Conservation (phyloP, 2,113 vertebrate species). For the Pao palembangensis region DNA sequence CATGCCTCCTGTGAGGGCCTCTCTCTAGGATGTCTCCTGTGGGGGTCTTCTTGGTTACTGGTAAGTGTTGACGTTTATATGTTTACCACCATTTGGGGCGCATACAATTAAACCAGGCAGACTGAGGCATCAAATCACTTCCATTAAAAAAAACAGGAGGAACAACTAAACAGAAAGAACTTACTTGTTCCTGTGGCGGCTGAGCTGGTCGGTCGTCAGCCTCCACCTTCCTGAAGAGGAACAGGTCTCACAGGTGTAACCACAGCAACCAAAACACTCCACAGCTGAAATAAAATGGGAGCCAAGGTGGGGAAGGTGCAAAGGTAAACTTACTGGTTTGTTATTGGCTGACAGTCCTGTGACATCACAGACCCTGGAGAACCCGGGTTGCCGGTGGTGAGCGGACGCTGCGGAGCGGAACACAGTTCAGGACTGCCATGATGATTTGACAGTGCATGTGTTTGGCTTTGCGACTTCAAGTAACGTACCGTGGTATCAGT, state of each 20-base stretch:
- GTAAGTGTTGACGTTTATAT: too few species aligned
- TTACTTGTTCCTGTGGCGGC: constrained; percentile 29
- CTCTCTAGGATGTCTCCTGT: too few species aligned
- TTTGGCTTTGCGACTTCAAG: background rate
- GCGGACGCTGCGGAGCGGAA: constrained; percentile 22
- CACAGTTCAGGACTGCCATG: background rate
- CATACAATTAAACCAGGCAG: too few species aligned
- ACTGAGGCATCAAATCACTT: background rate
- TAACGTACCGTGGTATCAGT: background rate
- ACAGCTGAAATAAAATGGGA: background rate
- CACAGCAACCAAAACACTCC: background rate
- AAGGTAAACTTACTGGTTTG: constrained; percentile 37
- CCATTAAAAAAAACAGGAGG: too few species aligned
- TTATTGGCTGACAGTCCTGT: background rate
- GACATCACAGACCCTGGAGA: background rate
- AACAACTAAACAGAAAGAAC: background rate
- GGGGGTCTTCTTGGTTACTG: too few species aligned
- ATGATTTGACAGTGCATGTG: background rate
- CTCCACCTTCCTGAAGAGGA: background rate
- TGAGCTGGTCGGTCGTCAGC: background rate
- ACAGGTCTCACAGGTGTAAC: background rate
- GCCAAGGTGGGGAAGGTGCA: too few species aligned
- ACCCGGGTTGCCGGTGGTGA: background rate
- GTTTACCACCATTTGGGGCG: too few species aligned
- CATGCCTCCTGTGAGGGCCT: too few species aligned